Evolutionary conservation across 2,888 invertebrate genomes (phyloP), one percentile per base, ranked within the genome.

Genomic region (Ennomos erosarius): DNA sequence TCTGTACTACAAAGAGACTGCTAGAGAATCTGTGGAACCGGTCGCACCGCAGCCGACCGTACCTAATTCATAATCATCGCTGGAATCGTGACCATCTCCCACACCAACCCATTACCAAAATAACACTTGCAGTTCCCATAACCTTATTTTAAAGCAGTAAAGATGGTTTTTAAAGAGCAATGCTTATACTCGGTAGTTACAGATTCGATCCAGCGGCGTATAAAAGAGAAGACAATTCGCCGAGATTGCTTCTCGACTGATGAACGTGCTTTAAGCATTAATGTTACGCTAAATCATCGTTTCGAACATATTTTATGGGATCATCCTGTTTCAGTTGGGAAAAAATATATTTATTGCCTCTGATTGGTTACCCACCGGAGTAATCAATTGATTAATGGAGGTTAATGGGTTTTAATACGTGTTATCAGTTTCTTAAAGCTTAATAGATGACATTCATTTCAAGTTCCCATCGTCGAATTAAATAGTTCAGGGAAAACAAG

Each of bases 41-140:
- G 64, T 66, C 64, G 49, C 57, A 57, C 60, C 55, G 70, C 67
- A 62, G 37, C 62, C 64, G 59, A 80, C 73, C 83, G 82, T 75
- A 68, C 75, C 83, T 83, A 85, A 86, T 86, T 83, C 82, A 78
- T 85, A 85, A 85, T 86, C 84, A 84, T 82, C 82, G 75, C 72
- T 37, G 51, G 51, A 51, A 44, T 60, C 59, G 62, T 58, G 52
- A 56, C 58, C 43, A 55, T 61, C 59, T 60, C 60, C 55, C 35
- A 59, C 64, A 57, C 52, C 33, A 49, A 46, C 16, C 59, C 50
- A 63, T 57, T 64, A 51, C 39, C 55, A 33, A 64, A 35, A n/a
- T 38, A 35, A 46, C 39, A 13, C 13, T 42, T 56, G 49, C 63
- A 46, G 37, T 40, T 47, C 10, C 9, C 12, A 47, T 6, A 45